These are phyloP conservation scores for Amiota minor DNA, from an alignment of 2,888 invertebrate genomes.

Conservation along the genomic window DNA sequence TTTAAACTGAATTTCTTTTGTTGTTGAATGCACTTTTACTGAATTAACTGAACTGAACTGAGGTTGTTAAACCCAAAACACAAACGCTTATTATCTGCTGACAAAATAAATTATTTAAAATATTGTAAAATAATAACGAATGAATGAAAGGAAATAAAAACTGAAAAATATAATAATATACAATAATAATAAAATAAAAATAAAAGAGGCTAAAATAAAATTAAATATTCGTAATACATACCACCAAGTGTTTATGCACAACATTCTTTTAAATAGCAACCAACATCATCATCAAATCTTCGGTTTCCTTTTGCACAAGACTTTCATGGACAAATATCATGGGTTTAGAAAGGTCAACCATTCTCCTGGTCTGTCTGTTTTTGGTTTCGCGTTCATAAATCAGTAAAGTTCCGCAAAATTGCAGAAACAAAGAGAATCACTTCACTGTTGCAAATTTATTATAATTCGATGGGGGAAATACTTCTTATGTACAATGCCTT, in stretches of 20 bases:
- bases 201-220: not conserved
- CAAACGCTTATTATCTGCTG: constrained; percentile 11
- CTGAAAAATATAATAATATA: not conserved
- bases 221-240: too few relatives aligned
- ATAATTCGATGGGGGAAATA: too few relatives aligned
- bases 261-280: too few relatives aligned
- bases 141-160: not conserved
- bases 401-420: not conserved
- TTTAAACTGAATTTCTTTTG: not conserved
- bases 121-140: not conserved
- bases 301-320: too few relatives aligned
- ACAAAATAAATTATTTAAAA: constrained; percentile 6
- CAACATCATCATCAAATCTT: too few relatives aligned
- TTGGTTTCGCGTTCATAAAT: not conserved
- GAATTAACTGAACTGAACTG: not conserved
- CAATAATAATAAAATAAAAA: not conserved
- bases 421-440: not conserved
- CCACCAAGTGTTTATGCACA: too few relatives aligned
- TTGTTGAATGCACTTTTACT: constrained; percentile 11
- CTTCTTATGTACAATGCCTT: too few relatives aligned
- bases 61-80: constrained; percentile 13
- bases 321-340: not conserved
- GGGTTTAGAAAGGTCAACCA: not conserved
- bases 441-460: too few relatives aligned
- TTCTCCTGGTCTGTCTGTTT: not conserved